A percentile compares a stretch with the other conserved stretches of the same genome.
Conservation (phyloP, 2,113 vertebrate species). For the Crotalus horridus region DNA sequence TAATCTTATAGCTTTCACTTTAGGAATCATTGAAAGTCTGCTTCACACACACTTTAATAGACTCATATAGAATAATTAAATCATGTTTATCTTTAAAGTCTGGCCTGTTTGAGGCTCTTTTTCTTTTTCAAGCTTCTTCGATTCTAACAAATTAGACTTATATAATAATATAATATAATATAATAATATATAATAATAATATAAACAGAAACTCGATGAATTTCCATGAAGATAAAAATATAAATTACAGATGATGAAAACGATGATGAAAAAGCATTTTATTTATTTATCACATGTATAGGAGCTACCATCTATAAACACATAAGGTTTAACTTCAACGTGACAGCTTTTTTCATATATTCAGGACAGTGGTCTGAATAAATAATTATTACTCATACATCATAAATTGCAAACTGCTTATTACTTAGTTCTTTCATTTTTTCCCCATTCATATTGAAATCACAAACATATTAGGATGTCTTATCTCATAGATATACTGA, state of each 20-base stretch:
- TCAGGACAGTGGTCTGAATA: background rate
- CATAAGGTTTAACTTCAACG: background rate
- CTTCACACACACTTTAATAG: background rate
- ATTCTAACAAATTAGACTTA: background rate
- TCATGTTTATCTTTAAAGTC: background rate
- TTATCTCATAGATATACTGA: background rate
- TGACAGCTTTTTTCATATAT: background rate
- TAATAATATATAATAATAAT: too few species aligned
- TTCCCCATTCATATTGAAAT: background rate
- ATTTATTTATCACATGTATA: background rate
- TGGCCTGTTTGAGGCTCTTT: background rate
- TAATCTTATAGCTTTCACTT: background rate
- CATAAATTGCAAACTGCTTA: background rate
- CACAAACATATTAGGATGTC: background rate
- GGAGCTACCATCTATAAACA: background rate
- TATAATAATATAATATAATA: too few species aligned
- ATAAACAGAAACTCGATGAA: background rate
- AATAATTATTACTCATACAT: background rate
- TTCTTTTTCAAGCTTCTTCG: background rate
- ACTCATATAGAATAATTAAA: background rate
- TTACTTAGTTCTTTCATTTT: background rate
- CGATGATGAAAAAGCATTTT: background rate
- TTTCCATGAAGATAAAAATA: background rate
- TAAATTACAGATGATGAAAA: background rate
- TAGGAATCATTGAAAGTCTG: background rate